Base-by-base conservation (phyloP, 2,113 vertebrate species). In the Melanerpes aurifrons region DNA sequence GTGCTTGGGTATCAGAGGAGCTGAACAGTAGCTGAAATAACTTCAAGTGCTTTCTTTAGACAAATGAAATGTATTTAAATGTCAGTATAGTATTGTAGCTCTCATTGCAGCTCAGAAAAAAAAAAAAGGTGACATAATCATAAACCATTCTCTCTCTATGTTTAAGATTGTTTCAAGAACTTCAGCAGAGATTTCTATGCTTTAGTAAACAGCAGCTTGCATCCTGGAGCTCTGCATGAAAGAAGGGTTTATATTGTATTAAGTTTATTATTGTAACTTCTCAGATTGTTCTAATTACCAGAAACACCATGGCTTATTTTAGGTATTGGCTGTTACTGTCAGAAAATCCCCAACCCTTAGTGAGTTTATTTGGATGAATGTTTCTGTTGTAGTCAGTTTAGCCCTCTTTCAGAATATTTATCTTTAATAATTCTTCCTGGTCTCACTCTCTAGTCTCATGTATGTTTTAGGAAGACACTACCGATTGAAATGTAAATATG, bases 161-260 rank as follows among this genome's bases (percentile, higher is more conserved):
- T 87, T 93, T 80, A 69, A 87, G 87, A 73, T 70, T 89, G 74
- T 95, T 94, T 83, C 40, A 79, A 90, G 73, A 96, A 96, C 81
- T 93, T 96, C 31, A 56, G 3, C 73, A 45, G 20, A 57, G 66
- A 92, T 86, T 35, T 82, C 28, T 79, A 24, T 81, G 71, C 59
- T 87, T 95, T 92, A 63, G 48, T 68, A 77, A 95, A 71, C 50
- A 82, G 70, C 83, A 93, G 77, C 58, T 82, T 63, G 82, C 66
- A 67, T 69, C 57, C 67, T 0, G 21, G 62, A 93, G 54, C 72
- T 86, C 58, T 72, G 83, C 61, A 84, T 35, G 58, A 64, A 67
- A 47, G 70, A 21, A 91, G 32, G 74, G 16, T 40, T 94, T 94
- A 13, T 26, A 67, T 92, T 93, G 92, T 93, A 91, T 17, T 79